These are phyloP conservation scores for Acronicta psi DNA, from an alignment of 2,888 invertebrate species.

Conservation along the genomic window DNA sequence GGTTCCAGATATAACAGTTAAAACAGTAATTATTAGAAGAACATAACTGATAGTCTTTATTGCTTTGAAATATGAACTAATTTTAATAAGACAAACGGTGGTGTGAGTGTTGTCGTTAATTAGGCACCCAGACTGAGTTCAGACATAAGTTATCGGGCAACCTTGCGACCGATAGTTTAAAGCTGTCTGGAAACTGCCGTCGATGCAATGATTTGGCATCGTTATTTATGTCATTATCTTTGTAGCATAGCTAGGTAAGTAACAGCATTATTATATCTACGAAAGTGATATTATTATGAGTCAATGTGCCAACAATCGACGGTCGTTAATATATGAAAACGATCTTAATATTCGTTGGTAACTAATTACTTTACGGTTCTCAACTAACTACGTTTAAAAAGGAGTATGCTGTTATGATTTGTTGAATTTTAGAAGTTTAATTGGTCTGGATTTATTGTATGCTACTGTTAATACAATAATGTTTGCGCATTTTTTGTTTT, in stretches of 20 bases:
- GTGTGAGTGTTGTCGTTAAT: conserved; percentile 28
- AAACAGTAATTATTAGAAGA: conserved; percentile 28
- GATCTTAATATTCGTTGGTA: no score
- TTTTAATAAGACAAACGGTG: conserved; percentile 22
- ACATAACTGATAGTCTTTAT: conserved; percentile 33
- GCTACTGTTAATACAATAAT: no score
- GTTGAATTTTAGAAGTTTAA: no score
- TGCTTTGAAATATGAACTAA: conserved; percentile 20
- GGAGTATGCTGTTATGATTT: no score
- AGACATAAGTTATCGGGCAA: conserved; percentile 56
- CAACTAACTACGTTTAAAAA: no score
- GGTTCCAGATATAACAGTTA: conserved; percentile 54
- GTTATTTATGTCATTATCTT: conserved; percentile 16
- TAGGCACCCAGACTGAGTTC: conserved; percentile 45
- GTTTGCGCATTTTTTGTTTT: no score
- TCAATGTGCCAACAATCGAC: no score
- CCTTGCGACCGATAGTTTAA: conserved; percentile 46
- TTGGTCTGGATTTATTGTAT: no score
- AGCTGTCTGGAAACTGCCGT: conserved; percentile 23
- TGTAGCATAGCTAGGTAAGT: no score
- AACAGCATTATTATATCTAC: no score
- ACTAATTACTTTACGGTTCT: no score
- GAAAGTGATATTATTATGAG: conserved; percentile 7
- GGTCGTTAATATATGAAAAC: no score
- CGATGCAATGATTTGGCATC: conserved; percentile 16